Base-by-base conservation (phyloP, 2,113 vertebrate species). In the Todiramphus chloris region DNA sequence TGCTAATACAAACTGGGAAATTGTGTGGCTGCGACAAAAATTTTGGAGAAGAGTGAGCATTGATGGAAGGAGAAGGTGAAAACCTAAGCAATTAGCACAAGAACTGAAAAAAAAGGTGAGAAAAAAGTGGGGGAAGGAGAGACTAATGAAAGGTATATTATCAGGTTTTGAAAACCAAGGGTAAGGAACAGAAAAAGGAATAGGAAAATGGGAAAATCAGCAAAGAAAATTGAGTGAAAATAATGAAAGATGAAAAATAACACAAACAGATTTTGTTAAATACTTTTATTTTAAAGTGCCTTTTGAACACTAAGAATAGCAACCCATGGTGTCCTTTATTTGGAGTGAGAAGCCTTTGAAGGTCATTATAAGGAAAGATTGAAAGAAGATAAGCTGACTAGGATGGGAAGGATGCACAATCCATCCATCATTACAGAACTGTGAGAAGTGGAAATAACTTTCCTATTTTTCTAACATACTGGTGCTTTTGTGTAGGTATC, bases 171-270 rank as follows among this genome's bases (percentile, higher is more conserved):
- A 92, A 78, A 83, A 20, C 3, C 11, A 27, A 75, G 4, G 5
- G 7, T 50, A 59, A 79, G 13, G 4, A 43, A 58, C 6, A 63
- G 41, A 24, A 83, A 83, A 78, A 51, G 3, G 62, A 19, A 13
- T 13, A 62, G 2, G 3, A 67, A 44, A 85, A 62, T n/a, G 1
- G 3, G 7, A 2, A 33, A 91, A 59, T n/a, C 1, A 1, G 4
- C 7, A 62, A 83, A 79, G 13, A 85, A 60, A 79, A 23, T 33
- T 30, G 10, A 53, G 14, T 59, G 16, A 35, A 85, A 66, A 3
- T 50, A 90, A 33, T 11, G 30, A 23, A 69, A 85, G 35, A 56
- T 64, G 23, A 15, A 30, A 16, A n/a, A 33, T 48, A 20, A 53
- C 19, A 33, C 51, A 51, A 53, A 30, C 11, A 53, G 17, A n/a